These are phyloP conservation scores for Gymnoscelis rufifasciata DNA, from an alignment of 2,888 invertebrate genomes.

Conservation along the genomic window DNA sequence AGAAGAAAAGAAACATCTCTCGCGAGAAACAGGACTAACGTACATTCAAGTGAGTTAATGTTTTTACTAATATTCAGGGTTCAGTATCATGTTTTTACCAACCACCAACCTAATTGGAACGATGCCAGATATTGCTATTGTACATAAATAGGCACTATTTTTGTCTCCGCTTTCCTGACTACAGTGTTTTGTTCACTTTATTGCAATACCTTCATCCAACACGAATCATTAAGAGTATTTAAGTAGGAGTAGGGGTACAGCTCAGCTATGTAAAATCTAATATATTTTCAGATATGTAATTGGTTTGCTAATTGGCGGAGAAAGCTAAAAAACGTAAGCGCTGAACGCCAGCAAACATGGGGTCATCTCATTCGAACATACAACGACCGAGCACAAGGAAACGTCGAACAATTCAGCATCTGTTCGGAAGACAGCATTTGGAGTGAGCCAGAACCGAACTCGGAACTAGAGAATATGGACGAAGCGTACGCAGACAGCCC, in stretches of 20 bases:
- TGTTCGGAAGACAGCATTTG: slow-evolving; percentile 89
- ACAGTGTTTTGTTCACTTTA: slow-evolving; percentile 40
- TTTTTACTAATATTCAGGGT: slow-evolving; percentile 32
- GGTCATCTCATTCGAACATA: slow-evolving; percentile 85
- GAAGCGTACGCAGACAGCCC: slow-evolving; percentile 48
- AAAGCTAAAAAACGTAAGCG: slow-evolving; percentile 86
- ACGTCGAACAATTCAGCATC: slow-evolving; percentile 89
- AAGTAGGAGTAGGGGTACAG: background rate
- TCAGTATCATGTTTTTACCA: slow-evolving; percentile 57
- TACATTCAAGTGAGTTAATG: slow-evolving; percentile 83
- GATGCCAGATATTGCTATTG: slow-evolving; percentile 71
- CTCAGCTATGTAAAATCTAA: background rate
- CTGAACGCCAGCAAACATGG: slow-evolving; percentile 85
- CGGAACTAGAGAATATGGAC: slow-evolving; percentile 44
- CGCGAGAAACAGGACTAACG: slow-evolving; percentile 86
- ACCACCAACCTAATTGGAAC: slow-evolving; percentile 72
- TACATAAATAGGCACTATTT: slow-evolving; percentile 77
- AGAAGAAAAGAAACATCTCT: slow-evolving; percentile 86
- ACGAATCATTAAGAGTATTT: slow-evolving; percentile 13
- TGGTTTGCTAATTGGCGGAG: slow-evolving; percentile 92
- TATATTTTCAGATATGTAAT: slow-evolving; percentile 82
- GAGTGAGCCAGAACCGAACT: slow-evolving; percentile 81
- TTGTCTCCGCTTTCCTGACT: slow-evolving; percentile 67
- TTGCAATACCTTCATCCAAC: slow-evolving; percentile 18
- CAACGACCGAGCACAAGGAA: slow-evolving; percentile 86